These are phyloP conservation scores for Plutomurus gul DNA, from an alignment of 1,140 invertebrate genomes.

Conservation along the genomic window DNA sequence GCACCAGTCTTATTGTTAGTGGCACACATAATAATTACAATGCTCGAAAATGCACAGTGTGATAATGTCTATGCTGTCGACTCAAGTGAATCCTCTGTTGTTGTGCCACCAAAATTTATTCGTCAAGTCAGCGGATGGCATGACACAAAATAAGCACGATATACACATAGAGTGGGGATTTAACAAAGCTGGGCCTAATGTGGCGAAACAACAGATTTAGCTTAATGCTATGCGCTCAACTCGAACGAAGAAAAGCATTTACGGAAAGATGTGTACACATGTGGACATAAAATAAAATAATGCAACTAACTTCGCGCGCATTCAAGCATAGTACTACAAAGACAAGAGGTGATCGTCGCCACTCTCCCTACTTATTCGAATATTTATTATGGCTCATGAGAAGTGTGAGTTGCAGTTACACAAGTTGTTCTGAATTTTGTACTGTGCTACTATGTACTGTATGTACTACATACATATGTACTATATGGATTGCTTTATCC, in stretches of 20 bases:
- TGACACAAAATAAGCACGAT: background rate
- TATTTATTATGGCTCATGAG: background rate
- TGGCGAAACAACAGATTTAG: background rate
- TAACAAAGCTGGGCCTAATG: background rate
- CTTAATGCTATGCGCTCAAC: background rate
- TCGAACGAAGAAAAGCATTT: background rate
- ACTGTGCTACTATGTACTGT: background rate
- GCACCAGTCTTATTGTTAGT: too few species aligned
- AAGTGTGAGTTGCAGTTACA: background rate
- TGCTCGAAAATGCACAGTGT: too few species aligned
- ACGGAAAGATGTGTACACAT: background rate
- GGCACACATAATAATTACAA: too few species aligned
- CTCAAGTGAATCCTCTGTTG: too few species aligned
- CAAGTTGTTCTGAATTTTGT: background rate
- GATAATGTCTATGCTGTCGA: too few species aligned
- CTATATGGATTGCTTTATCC: too few species aligned
- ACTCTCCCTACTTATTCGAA: background rate
- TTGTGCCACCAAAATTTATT: background rate
- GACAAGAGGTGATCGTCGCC: background rate
- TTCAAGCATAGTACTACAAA: background rate
- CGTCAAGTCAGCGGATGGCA: background rate
- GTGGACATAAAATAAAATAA: background rate
- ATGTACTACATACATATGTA: background rate
- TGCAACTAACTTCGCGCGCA: background rate
- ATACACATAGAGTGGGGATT: background rate